Percentiles rank a stretch among this genome's conserved stretches.
These are phyloP conservation scores for Tenualosa ilisha DNA, from an alignment of 2,797 vertebrate species.

Conservation along the genomic window DNA sequence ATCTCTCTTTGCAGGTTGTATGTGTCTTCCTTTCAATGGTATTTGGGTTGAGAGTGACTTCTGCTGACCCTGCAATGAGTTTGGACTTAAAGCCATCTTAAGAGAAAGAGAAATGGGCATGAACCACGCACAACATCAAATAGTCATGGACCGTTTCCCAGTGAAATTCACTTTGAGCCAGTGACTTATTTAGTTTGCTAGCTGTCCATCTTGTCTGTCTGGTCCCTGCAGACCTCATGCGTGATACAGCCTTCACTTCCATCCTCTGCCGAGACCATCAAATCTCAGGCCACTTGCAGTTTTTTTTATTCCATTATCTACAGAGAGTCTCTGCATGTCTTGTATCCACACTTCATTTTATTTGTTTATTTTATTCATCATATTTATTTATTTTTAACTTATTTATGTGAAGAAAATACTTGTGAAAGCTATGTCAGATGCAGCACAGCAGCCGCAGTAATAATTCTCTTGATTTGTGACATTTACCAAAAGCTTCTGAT, in stretches of 20 bases:
- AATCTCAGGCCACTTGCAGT: background rate
- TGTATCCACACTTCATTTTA: constrained; percentile 9
- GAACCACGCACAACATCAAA: constrained; percentile 67
- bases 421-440: background rate
- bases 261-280: constrained; percentile 24
- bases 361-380: constrained; percentile 2
- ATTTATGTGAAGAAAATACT: background rate
- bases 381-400: constrained; percentile 13
- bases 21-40: constrained; percentile 55
- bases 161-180: constrained; percentile 68
- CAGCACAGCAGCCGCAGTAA: background rate
- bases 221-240: constrained; percentile 35
- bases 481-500: background rate
- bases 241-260: constrained; percentile 36
- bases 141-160: constrained; percentile 72
- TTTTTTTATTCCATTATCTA: constrained; percentile 7
- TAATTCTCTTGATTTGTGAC: background rate
- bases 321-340: background rate
- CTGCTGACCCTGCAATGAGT: constrained; percentile 61
- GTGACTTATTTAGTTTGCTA: constrained; percentile 72
- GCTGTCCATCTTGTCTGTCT: constrained; percentile 47
- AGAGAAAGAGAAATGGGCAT: constrained; percentile 68
- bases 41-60: constrained; percentile 52
- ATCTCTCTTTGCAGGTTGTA: constrained; percentile 28
- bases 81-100: constrained; percentile 56